Evolutionary conservation across 2,113 vertebrate genomes (phyloP).

Genomic region (Halichoerus grypus): DNA sequence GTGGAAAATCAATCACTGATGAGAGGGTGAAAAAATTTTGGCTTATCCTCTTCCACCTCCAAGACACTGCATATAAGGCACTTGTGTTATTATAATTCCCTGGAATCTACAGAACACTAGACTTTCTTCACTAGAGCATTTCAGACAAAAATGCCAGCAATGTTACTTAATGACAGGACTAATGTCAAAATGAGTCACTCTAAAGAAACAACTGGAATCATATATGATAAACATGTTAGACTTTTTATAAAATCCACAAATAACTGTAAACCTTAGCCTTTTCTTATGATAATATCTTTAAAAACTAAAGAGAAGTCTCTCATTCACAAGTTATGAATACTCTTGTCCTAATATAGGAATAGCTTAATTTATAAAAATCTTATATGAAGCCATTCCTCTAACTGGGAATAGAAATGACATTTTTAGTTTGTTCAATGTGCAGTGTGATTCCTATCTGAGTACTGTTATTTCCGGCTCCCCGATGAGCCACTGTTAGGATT

Average conservation of each 20-base stretch:
- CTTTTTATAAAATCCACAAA: constrained; percentile 24
- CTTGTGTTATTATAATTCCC: background rate
- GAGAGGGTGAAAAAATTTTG: background rate
- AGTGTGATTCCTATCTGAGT: background rate
- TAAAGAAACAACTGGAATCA: background rate
- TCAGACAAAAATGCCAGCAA: constrained; percentile 25
- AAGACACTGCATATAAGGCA: background rate
- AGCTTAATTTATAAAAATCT: constrained; percentile 26
- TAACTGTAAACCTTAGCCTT: background rate
- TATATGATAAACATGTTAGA: background rate
- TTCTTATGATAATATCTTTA: background rate
- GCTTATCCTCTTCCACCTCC: background rate
- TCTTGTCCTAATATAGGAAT: background rate
- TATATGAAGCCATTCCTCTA: background rate
- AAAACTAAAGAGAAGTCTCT: background rate
- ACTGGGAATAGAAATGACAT: background rate
- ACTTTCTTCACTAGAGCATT: background rate
- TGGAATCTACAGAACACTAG: background rate
- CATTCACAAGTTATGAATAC: constrained; percentile 48
- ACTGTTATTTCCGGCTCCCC: background rate
- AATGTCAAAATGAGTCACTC: constrained; percentile 18
- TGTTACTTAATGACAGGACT: background rate
- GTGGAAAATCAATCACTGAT: background rate
- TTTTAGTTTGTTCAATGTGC: background rate
- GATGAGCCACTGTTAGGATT: background rate